Conservation (phyloP, 2,797 vertebrate genomes). For the Microctenopoma lineatum region DNA sequence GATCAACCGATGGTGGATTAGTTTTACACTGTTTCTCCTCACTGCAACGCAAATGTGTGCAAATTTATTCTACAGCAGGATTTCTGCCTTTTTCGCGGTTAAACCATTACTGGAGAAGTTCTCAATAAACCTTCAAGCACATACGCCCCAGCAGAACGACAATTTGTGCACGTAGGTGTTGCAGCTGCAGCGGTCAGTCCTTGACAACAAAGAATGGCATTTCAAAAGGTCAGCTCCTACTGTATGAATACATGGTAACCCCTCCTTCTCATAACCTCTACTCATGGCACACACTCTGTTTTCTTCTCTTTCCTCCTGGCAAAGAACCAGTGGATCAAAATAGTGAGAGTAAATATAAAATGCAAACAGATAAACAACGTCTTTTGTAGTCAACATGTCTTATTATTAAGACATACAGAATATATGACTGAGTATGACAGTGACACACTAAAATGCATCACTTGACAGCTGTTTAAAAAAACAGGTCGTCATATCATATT, state of each 20-base stretch:
- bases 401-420: neutral
- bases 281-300: slow-evolving; percentile 15
- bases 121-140: slow-evolving; percentile 10
- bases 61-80: neutral
- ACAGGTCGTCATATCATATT: neutral
- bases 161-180: slow-evolving; percentile 31
- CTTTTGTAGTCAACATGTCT: neutral
- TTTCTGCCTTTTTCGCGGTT: neutral
- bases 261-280: slow-evolving; percentile 38
- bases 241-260: slow-evolving; percentile 43
- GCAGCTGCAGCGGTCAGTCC: slow-evolving; percentile 29
- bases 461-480: slow-evolving; percentile 14
- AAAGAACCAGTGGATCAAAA: slow-evolving; percentile 25
- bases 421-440: neutral
- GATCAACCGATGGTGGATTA: slow-evolving; percentile 18
- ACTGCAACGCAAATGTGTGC: neutral
- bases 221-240: slow-evolving; percentile 72
- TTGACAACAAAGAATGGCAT: slow-evolving; percentile 67
- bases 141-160: neutral
- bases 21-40: neutral
- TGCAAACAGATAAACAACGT: neutral
- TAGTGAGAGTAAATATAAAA: neutral
- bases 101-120: neutral
- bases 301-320: slow-evolving; percentile 19
- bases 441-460: slow-evolving; percentile 5